Evolutionary conservation across 1,140 invertebrate genomes (phyloP).

Genomic region (Drosophila ambigua): DNA sequence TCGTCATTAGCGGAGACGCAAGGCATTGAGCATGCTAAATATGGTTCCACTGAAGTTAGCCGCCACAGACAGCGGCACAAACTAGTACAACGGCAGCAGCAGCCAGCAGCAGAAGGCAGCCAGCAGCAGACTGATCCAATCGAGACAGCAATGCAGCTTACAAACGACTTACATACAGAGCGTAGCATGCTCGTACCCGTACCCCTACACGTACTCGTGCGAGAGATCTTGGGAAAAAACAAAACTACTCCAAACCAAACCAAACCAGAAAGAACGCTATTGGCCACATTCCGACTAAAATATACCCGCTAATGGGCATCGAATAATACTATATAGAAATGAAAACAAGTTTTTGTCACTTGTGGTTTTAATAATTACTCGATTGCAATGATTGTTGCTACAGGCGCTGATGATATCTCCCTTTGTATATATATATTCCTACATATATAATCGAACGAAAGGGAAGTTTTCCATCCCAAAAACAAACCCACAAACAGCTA

Average conservation of each 20-base stretch:
- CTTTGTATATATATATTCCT: no score
- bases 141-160: slow-evolving; percentile 55
- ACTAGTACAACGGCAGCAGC: slow-evolving; percentile 36
- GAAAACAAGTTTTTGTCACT: no score
- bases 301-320: no score
- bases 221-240: slow-evolving; percentile 46
- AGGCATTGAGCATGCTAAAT: slow-evolving; percentile 78
- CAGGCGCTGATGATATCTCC: no score
- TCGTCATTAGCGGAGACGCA: slow-evolving; percentile 64
- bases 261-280: background rate
- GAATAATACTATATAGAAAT: no score
- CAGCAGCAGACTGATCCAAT: slow-evolving; percentile 17
- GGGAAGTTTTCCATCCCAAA: no score
- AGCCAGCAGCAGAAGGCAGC: slow-evolving; percentile 1
- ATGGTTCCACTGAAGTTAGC: slow-evolving; percentile 78
- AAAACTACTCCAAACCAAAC: slow-evolving; percentile 11
- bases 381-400: no score
- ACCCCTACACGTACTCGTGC: no score
- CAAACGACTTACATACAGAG: slow-evolving; percentile 44
- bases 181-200: slow-evolving; percentile 1
- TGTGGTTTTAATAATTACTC: no score
- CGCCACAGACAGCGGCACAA: slow-evolving; percentile 42
- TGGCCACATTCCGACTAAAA: slow-evolving; percentile 2
- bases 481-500: no score
- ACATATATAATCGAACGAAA: no score